These are phyloP conservation scores for Netelia inedita DNA, from an alignment of 2,888 invertebrate genomes.

Conservation along the genomic window DNA sequence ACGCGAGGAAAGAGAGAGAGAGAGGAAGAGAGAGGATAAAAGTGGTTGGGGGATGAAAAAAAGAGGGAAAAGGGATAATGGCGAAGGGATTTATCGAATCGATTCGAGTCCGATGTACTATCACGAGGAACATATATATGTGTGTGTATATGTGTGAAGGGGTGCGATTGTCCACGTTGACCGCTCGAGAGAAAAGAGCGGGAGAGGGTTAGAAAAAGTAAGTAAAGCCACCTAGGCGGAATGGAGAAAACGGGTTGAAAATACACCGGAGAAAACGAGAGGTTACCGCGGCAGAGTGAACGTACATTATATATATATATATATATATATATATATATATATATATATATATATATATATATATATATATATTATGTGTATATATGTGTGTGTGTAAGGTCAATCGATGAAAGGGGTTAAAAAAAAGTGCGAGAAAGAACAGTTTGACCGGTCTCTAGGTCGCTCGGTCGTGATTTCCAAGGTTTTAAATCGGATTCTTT, in stretches of 20 bases:
- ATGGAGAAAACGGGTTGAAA: constrained; percentile 1
- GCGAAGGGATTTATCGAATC: constrained; percentile 58
- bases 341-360: background rate
- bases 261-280: background rate
- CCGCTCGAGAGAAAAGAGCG: constrained; percentile 35
- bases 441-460: constrained; percentile 23
- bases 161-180: constrained; percentile 12
- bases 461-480: constrained; percentile 49
- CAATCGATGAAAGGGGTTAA: constrained; percentile 29
- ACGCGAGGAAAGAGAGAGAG: background rate
- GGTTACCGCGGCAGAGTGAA: constrained; percentile 7
- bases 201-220: constrained; percentile 36
- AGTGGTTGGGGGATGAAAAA: constrained; percentile 18
- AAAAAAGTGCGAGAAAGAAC: constrained; percentile 42
- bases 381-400: background rate
- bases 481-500: constrained; percentile 38
- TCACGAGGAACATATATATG: background rate
- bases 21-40: too few species aligned
- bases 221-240: background rate
- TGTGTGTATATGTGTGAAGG: background rate
- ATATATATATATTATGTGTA: background rate
- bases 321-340: background rate
- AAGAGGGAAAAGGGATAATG: constrained; percentile 39
- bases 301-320: background rate
- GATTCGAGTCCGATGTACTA: constrained; percentile 47